phyloP scores from a whole-genome alignment of 2,888 invertebrate genomes.

The Acrobasis suavella region DNA sequence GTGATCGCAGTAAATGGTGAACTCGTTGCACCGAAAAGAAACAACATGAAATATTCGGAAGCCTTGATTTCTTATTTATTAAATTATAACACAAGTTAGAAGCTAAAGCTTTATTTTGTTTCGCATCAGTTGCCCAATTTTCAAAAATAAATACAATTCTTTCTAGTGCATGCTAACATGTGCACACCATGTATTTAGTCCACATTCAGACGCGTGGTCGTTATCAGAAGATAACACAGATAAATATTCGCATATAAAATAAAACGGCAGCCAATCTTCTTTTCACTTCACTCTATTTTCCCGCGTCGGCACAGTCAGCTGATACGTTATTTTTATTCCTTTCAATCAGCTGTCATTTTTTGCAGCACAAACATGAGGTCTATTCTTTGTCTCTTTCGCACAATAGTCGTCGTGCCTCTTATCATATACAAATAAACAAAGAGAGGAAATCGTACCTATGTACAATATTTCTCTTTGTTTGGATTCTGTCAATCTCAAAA shows the following conservation, averaged over 20 bases:
- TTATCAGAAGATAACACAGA: slow-evolving; percentile 36
- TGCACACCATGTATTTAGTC: slow-evolving; percentile 30
- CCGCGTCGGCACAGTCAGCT: slow-evolving; percentile 46
- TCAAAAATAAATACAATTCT: background rate
- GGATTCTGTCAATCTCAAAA: slow-evolving; percentile 11
- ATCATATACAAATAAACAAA: slow-evolving; percentile 39
- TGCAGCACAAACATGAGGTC: slow-evolving; percentile 30
- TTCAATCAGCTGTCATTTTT: slow-evolving; percentile 43
- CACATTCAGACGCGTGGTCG: slow-evolving; percentile 33
- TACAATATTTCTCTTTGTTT: slow-evolving; percentile 21
- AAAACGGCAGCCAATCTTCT: background rate
- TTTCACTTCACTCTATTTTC: slow-evolving; percentile 33
- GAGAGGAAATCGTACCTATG: slow-evolving; percentile 32
- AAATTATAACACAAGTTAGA: too few species aligned
- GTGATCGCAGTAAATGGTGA: too few species aligned
- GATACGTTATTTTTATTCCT: slow-evolving; percentile 35
- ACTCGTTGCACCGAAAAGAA: too few species aligned
- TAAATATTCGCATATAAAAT: slow-evolving; percentile 19
- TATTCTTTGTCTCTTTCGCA: slow-evolving; percentile 46
- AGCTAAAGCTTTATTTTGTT: too few species aligned
- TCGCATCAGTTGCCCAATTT: too few species aligned
- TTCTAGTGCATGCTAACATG: background rate
- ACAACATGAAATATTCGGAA: too few species aligned
- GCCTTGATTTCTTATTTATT: too few species aligned
- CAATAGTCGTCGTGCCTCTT: slow-evolving; percentile 43